Evolutionary conservation across 1,140 invertebrate species (phyloP).

Genomic region (Heliothis subflexa): DNA sequence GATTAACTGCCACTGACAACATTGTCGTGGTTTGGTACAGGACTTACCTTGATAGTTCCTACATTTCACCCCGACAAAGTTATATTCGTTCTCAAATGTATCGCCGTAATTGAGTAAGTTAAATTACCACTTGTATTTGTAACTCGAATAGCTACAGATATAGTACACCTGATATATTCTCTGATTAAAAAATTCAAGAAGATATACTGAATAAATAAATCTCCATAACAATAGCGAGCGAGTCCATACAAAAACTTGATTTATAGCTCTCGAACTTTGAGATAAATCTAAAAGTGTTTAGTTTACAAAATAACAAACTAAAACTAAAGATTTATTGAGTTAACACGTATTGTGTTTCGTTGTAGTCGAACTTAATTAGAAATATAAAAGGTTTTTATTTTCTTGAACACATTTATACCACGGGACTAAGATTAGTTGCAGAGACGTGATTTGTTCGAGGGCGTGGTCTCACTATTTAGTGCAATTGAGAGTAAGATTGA

Average conservation of each 20-base stretch:
- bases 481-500: background rate
- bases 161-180: background rate
- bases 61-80: background rate
- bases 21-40: constrained; percentile 36
- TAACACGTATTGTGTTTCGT: background rate
- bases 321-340: constrained; percentile 31
- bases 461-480: background rate
- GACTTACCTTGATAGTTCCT: constrained; percentile 28
- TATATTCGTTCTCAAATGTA: background rate
- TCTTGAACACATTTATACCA: background rate
- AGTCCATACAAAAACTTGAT: constrained; percentile 10
- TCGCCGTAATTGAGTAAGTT: background rate
- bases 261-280: background rate
- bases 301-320: constrained; percentile 23
- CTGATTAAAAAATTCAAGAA: background rate
- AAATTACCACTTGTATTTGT: too few relatives aligned
- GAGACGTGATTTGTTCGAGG: constrained; percentile 6
- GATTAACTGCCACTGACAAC: constrained; percentile 47
- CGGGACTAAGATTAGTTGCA: constrained; percentile 11
- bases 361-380: constrained; percentile 16
- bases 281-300: constrained; percentile 11
- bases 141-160: background rate
- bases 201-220: background rate
- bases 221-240: background rate
- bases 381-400: constrained; percentile 26